Conservation (phyloP, 1,140 invertebrate genomes). For the Heliothis subflexa region DNA sequence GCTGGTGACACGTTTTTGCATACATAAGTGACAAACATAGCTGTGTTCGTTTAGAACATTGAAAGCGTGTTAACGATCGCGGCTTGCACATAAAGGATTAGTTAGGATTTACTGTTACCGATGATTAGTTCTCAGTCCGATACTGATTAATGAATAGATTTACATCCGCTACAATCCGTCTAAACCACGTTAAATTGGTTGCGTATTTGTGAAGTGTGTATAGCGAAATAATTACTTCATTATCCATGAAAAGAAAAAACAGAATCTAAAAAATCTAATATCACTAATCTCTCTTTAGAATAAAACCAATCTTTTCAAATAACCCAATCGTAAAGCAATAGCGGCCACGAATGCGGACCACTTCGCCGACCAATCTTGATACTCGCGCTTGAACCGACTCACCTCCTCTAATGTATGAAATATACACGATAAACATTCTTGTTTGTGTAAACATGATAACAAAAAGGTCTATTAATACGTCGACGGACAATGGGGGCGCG, state of each 20-base stretch:
- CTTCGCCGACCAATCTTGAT: conserved; percentile 13
- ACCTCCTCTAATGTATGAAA: conserved; percentile 24
- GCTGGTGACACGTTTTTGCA: conserved; percentile 21
- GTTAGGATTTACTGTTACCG: conserved; percentile 18
- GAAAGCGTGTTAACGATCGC: conserved; percentile 13
- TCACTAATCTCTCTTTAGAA: background rate
- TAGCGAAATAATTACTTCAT: background rate
- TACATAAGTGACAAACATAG: conserved; percentile 5
- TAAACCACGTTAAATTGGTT: conserved; percentile 10
- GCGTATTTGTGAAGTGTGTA: background rate
- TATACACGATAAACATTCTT: conserved; percentile 31
- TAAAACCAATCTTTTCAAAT: background rate
- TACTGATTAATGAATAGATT: conserved; percentile 37
- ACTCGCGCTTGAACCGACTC: background rate
- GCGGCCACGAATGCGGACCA: background rate
- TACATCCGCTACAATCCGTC: conserved; percentile 8
- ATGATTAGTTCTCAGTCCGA: conserved; percentile 25
- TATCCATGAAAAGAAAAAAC: background rate
- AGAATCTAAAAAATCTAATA: too few species aligned
- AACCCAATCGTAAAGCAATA: conserved; percentile 4
- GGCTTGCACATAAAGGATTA: conserved; percentile 24
- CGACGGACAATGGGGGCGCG: conserved; percentile 59
- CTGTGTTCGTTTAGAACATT: conserved; percentile 12
- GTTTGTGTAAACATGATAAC: conserved; percentile 43
- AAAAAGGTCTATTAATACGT: conserved; percentile 63